Evolutionary conservation across 64 coral and sea anemone genomes (phyloP).

Genomic region (Actinia equina): DNA sequence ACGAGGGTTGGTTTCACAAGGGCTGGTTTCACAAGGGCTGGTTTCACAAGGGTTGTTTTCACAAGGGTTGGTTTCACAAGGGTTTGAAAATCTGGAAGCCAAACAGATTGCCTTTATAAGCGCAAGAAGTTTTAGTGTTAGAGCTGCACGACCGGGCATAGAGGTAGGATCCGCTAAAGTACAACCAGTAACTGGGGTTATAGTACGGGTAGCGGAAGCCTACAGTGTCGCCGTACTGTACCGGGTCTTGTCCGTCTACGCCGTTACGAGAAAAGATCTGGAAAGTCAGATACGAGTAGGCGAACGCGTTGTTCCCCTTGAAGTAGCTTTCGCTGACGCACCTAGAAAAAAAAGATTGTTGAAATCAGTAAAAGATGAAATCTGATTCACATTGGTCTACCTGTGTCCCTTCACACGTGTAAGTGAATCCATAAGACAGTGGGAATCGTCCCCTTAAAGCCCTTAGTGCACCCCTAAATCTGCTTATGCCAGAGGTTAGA

Average conservation of each 20-base stretch:
- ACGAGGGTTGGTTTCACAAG: no score
- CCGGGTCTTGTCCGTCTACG: constrained; percentile 48
- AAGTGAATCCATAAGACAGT: no score
- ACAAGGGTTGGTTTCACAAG: constrained; percentile 7
- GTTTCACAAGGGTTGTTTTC: constrained; percentile 27
- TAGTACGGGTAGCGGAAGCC: constrained; percentile 43
- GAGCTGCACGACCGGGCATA: constrained; percentile 31
- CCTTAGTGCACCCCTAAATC: no score
- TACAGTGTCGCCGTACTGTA: constrained; percentile 60
- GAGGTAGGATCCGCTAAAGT: not conserved
- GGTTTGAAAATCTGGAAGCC: constrained; percentile 78
- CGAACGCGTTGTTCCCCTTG: constrained; percentile 28
- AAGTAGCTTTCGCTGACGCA: constrained; percentile 19
- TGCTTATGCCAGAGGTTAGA: no score
- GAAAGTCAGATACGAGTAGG: not conserved
- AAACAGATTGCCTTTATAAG: not conserved
- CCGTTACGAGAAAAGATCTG: constrained; percentile 58
- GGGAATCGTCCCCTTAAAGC: no score
- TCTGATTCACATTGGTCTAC: no score
- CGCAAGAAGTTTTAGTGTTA: constrained; percentile 8
- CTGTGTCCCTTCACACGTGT: no score
- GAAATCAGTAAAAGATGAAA: not conserved
- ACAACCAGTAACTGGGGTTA: constrained; percentile 21
- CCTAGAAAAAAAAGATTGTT: not conserved
- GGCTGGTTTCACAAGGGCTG: no score